These are phyloP conservation scores for Silurus lanzhouensis DNA, from an alignment of 2,797 vertebrate genomes.

Conservation along the genomic window DNA sequence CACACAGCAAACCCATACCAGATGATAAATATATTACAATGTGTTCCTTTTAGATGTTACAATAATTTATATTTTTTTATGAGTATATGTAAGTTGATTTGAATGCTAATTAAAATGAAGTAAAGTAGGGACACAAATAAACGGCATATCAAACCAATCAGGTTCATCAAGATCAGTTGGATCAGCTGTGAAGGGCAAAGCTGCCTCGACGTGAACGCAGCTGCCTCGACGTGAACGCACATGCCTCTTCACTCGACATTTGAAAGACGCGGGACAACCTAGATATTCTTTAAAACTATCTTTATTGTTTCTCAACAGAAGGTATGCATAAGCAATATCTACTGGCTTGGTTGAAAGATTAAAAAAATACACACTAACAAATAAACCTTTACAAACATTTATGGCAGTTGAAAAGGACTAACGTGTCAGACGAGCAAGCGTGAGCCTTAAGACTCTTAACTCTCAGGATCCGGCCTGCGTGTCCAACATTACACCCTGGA, in stretches of 20 bases:
- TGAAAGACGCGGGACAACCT: neutral
- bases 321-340: conserved; percentile 40
- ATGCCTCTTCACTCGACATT: neutral
- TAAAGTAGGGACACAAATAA: no score
- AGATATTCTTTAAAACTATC: conserved; percentile 43
- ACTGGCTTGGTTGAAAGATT: conserved; percentile 39
- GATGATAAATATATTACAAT: no score
- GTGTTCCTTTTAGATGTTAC: neutral
- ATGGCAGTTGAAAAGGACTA: conserved; percentile 43
- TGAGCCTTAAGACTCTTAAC: neutral
- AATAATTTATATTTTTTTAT: neutral
- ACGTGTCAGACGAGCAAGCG: neutral
- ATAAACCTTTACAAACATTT: conserved; percentile 28
- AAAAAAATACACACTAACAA: conserved; percentile 41
- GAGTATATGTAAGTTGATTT: no score
- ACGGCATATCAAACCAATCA: no score
- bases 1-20: neutral
- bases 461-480: no score
- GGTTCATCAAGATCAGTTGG: neutral
- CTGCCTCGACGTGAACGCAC: neutral
- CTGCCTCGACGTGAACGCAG: neutral
- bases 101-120: no score
- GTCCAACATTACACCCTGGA: neutral
- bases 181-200: neutral
- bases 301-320: conserved; percentile 49